A percentile compares a stretch with the other conserved stretches of the same genome.
Conservation (phyloP, 2,797 vertebrate genomes). For the Geotrypetes seraphini region DNA sequence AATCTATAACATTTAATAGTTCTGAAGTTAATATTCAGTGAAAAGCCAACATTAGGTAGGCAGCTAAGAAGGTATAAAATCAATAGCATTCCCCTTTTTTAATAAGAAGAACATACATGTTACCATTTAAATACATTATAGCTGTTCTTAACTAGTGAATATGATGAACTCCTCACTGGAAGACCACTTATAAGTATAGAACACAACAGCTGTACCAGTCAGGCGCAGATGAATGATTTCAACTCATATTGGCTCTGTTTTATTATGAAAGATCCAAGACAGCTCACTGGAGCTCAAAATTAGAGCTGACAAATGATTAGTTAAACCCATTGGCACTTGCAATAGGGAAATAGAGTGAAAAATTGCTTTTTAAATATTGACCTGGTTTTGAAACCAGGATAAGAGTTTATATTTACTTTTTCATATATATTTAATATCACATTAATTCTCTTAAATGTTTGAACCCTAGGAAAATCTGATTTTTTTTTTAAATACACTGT, state of each 20-base stretch:
- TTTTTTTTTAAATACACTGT: too few species aligned
- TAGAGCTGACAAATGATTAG: conserved; percentile 38
- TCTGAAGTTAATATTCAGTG: too few species aligned
- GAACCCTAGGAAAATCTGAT: too few species aligned
- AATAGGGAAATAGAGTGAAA: conserved; percentile 45
- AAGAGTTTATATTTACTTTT: conserved; percentile 13
- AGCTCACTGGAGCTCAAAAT: conserved; percentile 54
- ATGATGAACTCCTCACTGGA: conserved; percentile 3
- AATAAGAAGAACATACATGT: too few species aligned
- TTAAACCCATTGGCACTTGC: conserved; percentile 12
- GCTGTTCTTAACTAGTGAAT: conserved; percentile 12
- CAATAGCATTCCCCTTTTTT: too few species aligned
- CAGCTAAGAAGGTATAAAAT: too few species aligned
- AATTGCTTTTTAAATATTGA: conserved; percentile 43
- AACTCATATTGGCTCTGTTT: conserved; percentile 19
- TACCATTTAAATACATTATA: too few species aligned
- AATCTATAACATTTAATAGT: too few species aligned
- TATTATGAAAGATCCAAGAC: conserved; percentile 38
- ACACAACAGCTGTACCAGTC: conserved; percentile 9
- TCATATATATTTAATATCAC: too few species aligned
- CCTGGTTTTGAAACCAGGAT: conserved; percentile 8
- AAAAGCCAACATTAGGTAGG: too few species aligned
- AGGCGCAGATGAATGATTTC: conserved; percentile 19
- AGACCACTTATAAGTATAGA: conserved; percentile 9
- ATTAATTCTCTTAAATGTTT: too few species aligned